These are phyloP conservation scores for Dendroctonus ponderosae DNA, from an alignment of 1,140 invertebrate species.

Conservation along the genomic window DNA sequence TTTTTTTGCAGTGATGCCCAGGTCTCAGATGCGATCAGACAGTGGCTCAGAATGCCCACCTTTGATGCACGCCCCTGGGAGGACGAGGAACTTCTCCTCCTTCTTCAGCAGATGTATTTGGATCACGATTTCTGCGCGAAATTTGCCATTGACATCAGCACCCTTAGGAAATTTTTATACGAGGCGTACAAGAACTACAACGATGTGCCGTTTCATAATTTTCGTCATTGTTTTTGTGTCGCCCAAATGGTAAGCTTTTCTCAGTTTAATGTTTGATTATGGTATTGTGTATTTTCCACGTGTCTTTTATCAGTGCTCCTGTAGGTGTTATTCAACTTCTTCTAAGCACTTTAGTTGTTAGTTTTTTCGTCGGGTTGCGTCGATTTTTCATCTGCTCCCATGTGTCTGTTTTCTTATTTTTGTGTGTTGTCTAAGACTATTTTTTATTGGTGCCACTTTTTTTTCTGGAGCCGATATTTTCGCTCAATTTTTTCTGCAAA, in stretches of 20 bases:
- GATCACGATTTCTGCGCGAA: slow-evolving; percentile 74
- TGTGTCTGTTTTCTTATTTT: too few relatives aligned
- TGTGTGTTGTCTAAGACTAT: too few relatives aligned
- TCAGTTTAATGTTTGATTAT: not conserved
- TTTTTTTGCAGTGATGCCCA: slow-evolving; percentile 60
- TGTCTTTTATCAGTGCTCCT: too few relatives aligned
- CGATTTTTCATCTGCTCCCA: too few relatives aligned
- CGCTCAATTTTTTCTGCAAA: too few relatives aligned
- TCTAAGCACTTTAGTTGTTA: too few relatives aligned
- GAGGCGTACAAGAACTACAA: slow-evolving; percentile 87
- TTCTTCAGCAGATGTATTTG: slow-evolving; percentile 82
- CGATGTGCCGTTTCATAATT: slow-evolving; percentile 89
- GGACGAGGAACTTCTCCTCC: slow-evolving; percentile 77
- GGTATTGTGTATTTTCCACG: too few relatives aligned
- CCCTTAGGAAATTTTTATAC: slow-evolving; percentile 71
- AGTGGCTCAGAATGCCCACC: slow-evolving; percentile 66
- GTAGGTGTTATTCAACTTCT: too few relatives aligned
- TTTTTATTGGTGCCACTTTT: too few relatives aligned
- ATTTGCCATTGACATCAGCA: slow-evolving; percentile 74
- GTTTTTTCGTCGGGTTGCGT: too few relatives aligned
- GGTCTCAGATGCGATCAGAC: slow-evolving; percentile 54
- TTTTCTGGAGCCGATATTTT: too few relatives aligned
- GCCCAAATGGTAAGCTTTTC: slow-evolving; percentile 79
- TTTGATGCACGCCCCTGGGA: slow-evolving; percentile 84
- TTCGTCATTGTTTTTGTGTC: slow-evolving; percentile 86